Evolutionary conservation across 2,888 invertebrate species (phyloP).

Genomic region (Drosophila mayaguana): DNA sequence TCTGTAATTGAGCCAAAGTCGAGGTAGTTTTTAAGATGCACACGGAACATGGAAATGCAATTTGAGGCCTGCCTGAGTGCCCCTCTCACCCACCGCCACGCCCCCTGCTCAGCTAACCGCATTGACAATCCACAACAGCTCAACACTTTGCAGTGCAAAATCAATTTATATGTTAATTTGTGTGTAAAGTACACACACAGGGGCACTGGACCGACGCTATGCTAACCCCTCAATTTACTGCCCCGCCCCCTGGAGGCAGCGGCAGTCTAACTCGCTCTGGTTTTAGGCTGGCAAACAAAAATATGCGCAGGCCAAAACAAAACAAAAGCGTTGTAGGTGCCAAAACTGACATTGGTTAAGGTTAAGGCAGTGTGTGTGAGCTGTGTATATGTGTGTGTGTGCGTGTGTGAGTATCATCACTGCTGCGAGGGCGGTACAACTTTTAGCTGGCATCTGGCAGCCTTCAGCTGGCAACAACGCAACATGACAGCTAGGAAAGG

Average conservation of each 20-base stretch:
- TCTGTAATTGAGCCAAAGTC: slow-evolving; percentile 24
- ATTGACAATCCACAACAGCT: slow-evolving; percentile 60
- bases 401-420: slow-evolving; percentile 15
- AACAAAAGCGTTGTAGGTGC: slow-evolving; percentile 59
- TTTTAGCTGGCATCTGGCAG: slow-evolving; percentile 65
- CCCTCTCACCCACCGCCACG: not conserved
- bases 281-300: slow-evolving; percentile 54
- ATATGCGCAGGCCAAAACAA: slow-evolving; percentile 51
- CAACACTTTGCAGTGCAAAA: slow-evolving; percentile 70
- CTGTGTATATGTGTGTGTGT: slow-evolving; percentile 4
- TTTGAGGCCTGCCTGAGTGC: slow-evolving; percentile 22
- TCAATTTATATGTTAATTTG: slow-evolving; percentile 82
- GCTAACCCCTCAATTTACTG: not conserved
- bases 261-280: not conserved
- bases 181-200: slow-evolving; percentile 53
- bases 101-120: slow-evolving; percentile 5
- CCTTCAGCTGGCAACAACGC: slow-evolving; percentile 57
- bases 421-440: slow-evolving; percentile 40
- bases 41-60: slow-evolving; percentile 35
- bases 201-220: slow-evolving; percentile 31
- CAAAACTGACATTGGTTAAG: slow-evolving; percentile 73
- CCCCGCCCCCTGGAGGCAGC: not conserved
- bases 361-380: slow-evolving; percentile 41
- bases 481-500: slow-evolving; percentile 67
- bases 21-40: slow-evolving; percentile 23